Base-by-base conservation (phyloP, 2,888 invertebrate genomes). In the Frankliniella intonsa region DNA sequence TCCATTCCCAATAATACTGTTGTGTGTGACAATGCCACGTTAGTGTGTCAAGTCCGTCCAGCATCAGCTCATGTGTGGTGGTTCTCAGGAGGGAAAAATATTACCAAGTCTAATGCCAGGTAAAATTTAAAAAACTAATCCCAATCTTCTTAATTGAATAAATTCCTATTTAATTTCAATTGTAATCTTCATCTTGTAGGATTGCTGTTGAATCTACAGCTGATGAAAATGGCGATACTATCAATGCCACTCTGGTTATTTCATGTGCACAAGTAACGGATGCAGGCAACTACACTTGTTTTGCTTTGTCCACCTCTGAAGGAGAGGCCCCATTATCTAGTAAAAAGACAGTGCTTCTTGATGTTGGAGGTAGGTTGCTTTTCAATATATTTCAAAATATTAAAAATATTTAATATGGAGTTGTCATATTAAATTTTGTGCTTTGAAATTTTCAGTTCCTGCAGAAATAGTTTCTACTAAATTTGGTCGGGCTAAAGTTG, bases 261-360 rank as follows among this genome's bases (percentile, higher is more conserved):
- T 83, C 82, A 81, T 85, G 84, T 84, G 84, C 83, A 25, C 83
- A 83, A 49, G 82, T 84, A 38, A 79, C 83, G 50, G 92, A 92
- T 86, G 89, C 89, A 81, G 92, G 92, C 49, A 90, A 90, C 85
- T 92, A 92, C 85, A 90, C 90, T 0, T 93, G 93, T 86, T 89
- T 89, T 85, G 89, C 89, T 27, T 85, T 87, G n/a, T 88, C 88
- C 69, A 87, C 86, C 81, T 88, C 88, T 81, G 88, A 87, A 81
- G 86, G 86, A 82, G 83, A 85, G 9, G 83, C 87, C 49, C 87
- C 87, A 81, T 81, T 38, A 10, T 80, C 55, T 79, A 76, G 82
- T 62, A 81, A 80, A 82, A 81, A 80, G 81, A 82, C 81, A 55
- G 81, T 83, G 25, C 80, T 76, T 69, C 81, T 85, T 17, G 83